Evolutionary conservation across 1,140 invertebrate genomes (phyloP).

Genomic region (Sinella curviseta): DNA sequence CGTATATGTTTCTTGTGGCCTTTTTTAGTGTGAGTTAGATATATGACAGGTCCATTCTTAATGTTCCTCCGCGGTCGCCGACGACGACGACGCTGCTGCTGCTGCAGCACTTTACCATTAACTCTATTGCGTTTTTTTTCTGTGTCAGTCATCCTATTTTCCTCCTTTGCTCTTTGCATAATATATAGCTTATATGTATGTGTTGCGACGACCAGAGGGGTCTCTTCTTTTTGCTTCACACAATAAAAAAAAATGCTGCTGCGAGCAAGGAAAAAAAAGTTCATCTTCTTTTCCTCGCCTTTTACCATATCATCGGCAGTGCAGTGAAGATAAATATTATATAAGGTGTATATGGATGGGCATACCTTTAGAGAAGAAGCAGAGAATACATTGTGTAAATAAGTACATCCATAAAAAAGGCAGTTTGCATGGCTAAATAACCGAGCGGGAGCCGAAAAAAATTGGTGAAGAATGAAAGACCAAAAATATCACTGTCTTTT

Average conservation of each 20-base stretch:
- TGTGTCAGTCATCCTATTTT: neutral
- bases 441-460: neutral
- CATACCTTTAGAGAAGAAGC: no score
- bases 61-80: neutral
- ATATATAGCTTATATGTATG: neutral
- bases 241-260: neutral
- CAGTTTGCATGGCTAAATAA: neutral
- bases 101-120: neutral
- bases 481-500: no score
- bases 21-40: constrained; percentile 1
- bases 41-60: constrained; percentile 1
- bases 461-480: no score
- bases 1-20: neutral
- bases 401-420: neutral
- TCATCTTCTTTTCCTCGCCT: neutral
- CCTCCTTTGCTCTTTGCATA: neutral
- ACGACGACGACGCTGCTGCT: neutral
- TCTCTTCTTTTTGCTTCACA: neutral
- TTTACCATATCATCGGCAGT: neutral
- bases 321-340: no score
- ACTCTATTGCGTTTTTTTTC: constrained; percentile 3
- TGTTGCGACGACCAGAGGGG: neutral
- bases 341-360: no score
- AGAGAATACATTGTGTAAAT: no score
- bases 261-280: neutral